Conservation (phyloP, 2,113 vertebrate species). For the Boulengeromyrus knoepffleri region DNA sequence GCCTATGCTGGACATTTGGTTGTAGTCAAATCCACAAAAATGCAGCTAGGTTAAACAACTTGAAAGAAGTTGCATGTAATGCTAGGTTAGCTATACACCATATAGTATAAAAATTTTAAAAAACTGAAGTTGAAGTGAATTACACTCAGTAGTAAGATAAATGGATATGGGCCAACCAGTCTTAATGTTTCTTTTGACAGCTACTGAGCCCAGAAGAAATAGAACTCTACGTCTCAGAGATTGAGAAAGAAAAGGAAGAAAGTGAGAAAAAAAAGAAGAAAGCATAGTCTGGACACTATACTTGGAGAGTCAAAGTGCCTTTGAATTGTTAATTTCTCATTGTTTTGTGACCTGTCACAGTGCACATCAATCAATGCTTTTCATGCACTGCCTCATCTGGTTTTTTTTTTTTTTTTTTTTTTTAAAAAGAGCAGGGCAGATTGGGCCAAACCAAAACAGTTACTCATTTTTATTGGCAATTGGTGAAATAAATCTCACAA, state of each 20-base stretch:
- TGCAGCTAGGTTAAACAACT: background rate
- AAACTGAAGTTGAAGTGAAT: background rate
- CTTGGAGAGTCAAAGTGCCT: background rate
- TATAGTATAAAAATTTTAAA: background rate
- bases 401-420: background rate
- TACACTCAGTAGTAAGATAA: background rate
- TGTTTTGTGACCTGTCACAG: background rate
- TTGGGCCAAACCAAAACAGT: background rate
- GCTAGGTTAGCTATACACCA: background rate
- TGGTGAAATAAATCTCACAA: constrained; percentile 3
- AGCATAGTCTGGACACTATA: constrained; percentile 2
- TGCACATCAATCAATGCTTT: background rate
- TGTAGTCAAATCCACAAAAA: background rate
- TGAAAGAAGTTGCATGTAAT: background rate
- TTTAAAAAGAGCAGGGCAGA: background rate
- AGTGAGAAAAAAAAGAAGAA: constrained; percentile 77
- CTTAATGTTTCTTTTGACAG: constrained; percentile 36
- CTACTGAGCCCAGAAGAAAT: constrained; percentile 76
- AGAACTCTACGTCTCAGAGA: constrained; percentile 72
- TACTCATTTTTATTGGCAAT: constrained; percentile 14
- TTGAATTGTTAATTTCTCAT: background rate
- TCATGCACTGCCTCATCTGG: background rate
- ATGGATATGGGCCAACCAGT: background rate
- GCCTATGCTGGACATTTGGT: background rate
- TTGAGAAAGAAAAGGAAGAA: constrained; percentile 81